A percentile compares a stretch with the other conserved stretches of the same genome.
Evolutionary conservation across 2,113 vertebrate species (phyloP).

Genomic region (Piliocolobus tephrosceles): DNA sequence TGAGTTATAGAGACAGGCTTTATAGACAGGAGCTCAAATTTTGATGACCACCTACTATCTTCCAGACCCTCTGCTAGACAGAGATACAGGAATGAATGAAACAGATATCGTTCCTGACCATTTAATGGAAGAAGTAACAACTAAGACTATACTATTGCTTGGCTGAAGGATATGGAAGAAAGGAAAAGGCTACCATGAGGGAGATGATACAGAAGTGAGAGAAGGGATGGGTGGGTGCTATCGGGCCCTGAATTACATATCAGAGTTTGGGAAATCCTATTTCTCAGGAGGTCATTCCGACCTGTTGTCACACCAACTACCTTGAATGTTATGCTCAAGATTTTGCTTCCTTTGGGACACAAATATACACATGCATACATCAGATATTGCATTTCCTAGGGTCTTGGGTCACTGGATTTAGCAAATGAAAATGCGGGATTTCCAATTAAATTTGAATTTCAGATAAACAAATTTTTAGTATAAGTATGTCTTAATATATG

Average conservation of each 20-base stretch:
- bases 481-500: neutral
- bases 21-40: neutral
- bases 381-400: neutral
- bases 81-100: neutral
- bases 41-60: neutral
- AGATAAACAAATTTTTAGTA: neutral
- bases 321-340: neutral
- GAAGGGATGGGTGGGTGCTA: neutral
- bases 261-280: neutral
- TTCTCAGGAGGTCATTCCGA: neutral
- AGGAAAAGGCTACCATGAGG: neutral
- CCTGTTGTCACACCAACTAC: neutral
- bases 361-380: neutral
- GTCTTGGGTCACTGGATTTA: neutral
- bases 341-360: neutral
- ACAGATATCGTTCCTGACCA: neutral
- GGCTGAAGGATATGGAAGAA: neutral
- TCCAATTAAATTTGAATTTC: neutral
- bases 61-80: neutral
- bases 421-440: neutral
- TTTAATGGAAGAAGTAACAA: neutral
- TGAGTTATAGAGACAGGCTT: neutral
- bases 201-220: neutral
- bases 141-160: neutral
- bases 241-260: neutral